These are phyloP conservation scores for Acrossocheilus wenchowensis DNA, from an alignment of 2,797 vertebrate species.

Conservation along the genomic window DNA sequence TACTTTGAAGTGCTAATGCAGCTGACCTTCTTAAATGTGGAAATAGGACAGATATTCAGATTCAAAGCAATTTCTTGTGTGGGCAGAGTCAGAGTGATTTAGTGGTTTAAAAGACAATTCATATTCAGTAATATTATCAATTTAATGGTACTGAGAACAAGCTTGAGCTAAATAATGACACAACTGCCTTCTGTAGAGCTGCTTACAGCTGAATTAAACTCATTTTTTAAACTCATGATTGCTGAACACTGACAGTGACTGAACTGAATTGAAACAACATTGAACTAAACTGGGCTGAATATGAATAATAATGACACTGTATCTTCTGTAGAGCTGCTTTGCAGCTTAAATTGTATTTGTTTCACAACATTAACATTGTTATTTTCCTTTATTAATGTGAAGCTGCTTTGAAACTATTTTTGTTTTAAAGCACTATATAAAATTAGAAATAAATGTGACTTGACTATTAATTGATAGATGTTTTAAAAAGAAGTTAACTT, in stretches of 20 bases:
- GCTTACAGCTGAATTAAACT: background rate
- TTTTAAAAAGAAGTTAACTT: background rate
- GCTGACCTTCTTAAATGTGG: slow-evolving; percentile 51
- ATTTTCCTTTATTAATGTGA: background rate
- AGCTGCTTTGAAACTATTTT: background rate
- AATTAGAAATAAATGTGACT: background rate
- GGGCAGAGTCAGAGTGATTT: background rate
- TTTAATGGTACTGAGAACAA: background rate
- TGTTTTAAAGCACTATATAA: background rate
- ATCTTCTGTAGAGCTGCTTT: background rate
- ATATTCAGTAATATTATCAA: background rate
- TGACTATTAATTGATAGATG: background rate
- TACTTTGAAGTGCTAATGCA: slow-evolving; percentile 55
- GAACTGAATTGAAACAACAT: background rate
- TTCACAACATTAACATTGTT: background rate
- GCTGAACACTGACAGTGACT: background rate
- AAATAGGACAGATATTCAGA: slow-evolving; percentile 42
- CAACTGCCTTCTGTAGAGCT: background rate
- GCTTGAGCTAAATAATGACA: background rate
- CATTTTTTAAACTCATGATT: background rate
- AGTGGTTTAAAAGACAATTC: slow-evolving; percentile 14
- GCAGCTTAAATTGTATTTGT: background rate
- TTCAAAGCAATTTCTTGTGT: slow-evolving; percentile 49
- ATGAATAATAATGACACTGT: background rate
- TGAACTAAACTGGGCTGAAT: background rate